Conservation (phyloP, 1,140 invertebrate genomes). For the Thaumatotibia leucotreta region DNA sequence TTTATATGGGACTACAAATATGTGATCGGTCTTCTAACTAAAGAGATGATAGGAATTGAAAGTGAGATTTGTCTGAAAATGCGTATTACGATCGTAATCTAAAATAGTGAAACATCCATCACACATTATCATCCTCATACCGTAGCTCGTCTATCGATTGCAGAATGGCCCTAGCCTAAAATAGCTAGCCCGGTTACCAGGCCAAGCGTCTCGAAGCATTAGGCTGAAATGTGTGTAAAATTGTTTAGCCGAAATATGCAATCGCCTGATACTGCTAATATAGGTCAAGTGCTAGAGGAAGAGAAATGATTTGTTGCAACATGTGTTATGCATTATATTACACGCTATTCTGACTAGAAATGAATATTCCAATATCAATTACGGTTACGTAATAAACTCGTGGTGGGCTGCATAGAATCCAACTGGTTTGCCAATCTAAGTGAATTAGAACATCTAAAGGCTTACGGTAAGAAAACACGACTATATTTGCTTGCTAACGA, state of each 20-base stretch:
- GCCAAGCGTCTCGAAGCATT: constrained; percentile 2
- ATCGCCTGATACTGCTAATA: not conserved
- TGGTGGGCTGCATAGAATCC: not conserved
- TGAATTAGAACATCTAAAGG: not conserved
- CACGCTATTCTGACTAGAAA: not conserved
- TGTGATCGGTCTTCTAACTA: too few relatives aligned
- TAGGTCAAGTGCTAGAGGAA: constrained; percentile 2
- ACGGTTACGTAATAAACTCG: not conserved
- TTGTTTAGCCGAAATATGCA: constrained; percentile 6
- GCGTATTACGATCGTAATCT: not conserved
- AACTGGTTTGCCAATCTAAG: not conserved
- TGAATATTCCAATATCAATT: not conserved
- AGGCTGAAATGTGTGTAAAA: constrained; percentile 10
- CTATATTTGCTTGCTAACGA: not conserved
- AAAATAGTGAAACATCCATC: not conserved
- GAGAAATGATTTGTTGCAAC: not conserved
- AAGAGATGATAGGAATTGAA: too few relatives aligned
- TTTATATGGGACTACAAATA: too few relatives aligned
- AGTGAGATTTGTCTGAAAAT: not conserved
- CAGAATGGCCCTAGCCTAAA: constrained; percentile 1
- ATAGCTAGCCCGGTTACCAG: constrained; percentile 2
- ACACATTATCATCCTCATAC: not conserved
- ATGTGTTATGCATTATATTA: not conserved
- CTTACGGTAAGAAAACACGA: not conserved
- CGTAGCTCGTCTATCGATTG: not conserved